Conservation (phyloP, 2,888 invertebrate genomes). For the Busseola fusca region DNA sequence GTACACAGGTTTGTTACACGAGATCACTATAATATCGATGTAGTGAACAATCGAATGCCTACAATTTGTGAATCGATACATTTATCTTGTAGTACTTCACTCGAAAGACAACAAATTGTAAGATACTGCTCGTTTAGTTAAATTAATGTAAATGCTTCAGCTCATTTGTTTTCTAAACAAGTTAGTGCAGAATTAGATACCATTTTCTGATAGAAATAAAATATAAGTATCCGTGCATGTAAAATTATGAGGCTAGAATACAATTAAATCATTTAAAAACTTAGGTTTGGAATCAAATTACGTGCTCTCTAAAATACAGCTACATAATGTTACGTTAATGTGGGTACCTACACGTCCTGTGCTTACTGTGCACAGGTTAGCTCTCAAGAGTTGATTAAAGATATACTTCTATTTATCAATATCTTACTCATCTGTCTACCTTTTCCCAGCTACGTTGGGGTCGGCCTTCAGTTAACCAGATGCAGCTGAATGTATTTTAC, state of each 20-base stretch:
- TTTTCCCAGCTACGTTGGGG: background rate
- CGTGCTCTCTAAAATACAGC: background rate
- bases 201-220: background rate
- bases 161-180: constrained; percentile 17
- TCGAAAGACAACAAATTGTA: constrained; percentile 23
- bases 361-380: constrained; percentile 2
- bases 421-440: background rate
- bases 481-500: background rate
- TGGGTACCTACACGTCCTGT: background rate
- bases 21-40: background rate
- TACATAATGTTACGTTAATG: background rate
- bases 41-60: background rate
- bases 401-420: background rate
- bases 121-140: constrained; percentile 31
- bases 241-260: background rate
- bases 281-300: constrained; percentile 1
- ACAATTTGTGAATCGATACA: constrained; percentile 1
- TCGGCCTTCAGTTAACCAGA: background rate
- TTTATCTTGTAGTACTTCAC: constrained; percentile 26
- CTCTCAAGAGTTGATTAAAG: background rate
- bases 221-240: background rate
- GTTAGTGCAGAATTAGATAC: background rate
- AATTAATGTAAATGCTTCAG: constrained; percentile 28
- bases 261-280: background rate
- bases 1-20: no score